Percentiles rank a stretch among this genome's conserved stretches.
phyloP scores from a whole-genome alignment of 2,888 invertebrate species.

The Temnothorax ravouxi region DNA sequence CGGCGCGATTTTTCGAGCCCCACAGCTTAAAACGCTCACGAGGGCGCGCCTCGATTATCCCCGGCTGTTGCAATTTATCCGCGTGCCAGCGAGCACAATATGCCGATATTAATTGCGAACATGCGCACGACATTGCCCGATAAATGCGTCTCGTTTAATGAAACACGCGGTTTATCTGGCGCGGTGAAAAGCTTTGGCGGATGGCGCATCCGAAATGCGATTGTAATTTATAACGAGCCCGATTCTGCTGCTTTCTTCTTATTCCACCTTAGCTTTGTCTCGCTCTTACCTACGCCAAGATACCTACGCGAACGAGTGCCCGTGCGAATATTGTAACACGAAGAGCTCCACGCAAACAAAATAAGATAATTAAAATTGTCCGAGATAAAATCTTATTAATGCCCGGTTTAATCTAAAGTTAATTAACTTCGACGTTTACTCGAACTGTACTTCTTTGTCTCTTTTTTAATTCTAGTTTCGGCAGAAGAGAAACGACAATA shows the following conservation, averaged over 20 bases:
- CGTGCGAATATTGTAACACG: constrained; percentile 39
- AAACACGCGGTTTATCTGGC: constrained; percentile 55
- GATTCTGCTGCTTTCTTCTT: not conserved
- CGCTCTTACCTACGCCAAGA: not conserved
- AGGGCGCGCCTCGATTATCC: constrained; percentile 50
- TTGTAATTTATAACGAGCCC: constrained; percentile 41
- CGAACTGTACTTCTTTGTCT: not conserved
- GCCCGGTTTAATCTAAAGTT: constrained; percentile 33
- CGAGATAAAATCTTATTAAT: constrained; percentile 46
- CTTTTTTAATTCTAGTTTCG: not conserved
- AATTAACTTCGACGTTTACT: constrained; percentile 36
- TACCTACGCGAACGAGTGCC: not conserved
- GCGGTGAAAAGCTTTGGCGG: constrained; percentile 45
- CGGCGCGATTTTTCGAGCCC: constrained; percentile 50
- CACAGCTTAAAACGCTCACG: constrained; percentile 9
- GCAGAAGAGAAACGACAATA: not conserved
- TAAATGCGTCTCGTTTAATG: constrained; percentile 55
- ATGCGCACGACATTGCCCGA: constrained; percentile 50
- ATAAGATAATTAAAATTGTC: constrained; percentile 35
- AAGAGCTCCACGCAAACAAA: not conserved
- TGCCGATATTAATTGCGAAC: constrained; percentile 56
- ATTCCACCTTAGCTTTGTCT: constrained; percentile 3
- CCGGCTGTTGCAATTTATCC: constrained; percentile 49
- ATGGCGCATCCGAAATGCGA: constrained; percentile 43
- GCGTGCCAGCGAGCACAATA: constrained; percentile 46